A percentile compares a stretch with the other conserved stretches of the same genome.
Evolutionary conservation across 2,797 vertebrate genomes (phyloP).

Genomic region (Phalloptychus januarius): DNA sequence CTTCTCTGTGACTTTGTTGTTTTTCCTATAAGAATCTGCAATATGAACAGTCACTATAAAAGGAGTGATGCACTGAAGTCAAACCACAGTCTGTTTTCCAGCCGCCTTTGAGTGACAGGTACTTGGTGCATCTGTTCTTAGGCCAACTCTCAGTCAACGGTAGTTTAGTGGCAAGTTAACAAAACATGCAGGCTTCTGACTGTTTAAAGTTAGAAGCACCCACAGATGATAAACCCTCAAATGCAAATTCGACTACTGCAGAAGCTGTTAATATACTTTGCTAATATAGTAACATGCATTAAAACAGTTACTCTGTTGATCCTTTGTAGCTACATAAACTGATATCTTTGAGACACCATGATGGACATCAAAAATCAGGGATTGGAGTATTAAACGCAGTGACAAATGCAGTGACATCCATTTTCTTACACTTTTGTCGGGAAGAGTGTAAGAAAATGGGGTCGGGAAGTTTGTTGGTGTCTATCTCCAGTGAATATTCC

Average conservation of each 20-base stretch:
- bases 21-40: background rate
- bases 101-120: background rate
- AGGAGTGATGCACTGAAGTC: background rate
- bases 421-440: too few relatives aligned
- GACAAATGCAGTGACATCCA: too few relatives aligned
- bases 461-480: too few relatives aligned
- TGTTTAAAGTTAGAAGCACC: background rate
- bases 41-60: background rate
- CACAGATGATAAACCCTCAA: background rate
- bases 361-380: too few relatives aligned
- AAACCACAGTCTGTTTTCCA: background rate
- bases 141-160: background rate
- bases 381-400: too few relatives aligned
- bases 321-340: too few relatives aligned
- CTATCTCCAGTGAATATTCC: too few relatives aligned
- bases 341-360: too few relatives aligned
- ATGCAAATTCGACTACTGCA: background rate
- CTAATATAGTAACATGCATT: background rate
- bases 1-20: background rate
- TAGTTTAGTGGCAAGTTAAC: background rate
- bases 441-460: too few relatives aligned
- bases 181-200: background rate
- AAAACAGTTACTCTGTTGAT: background rate
- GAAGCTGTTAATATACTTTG: background rate
- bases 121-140: background rate